Evolutionary conservation across 2,888 invertebrate species (phyloP).

Genomic region (Azorinus chamasolen): DNA sequence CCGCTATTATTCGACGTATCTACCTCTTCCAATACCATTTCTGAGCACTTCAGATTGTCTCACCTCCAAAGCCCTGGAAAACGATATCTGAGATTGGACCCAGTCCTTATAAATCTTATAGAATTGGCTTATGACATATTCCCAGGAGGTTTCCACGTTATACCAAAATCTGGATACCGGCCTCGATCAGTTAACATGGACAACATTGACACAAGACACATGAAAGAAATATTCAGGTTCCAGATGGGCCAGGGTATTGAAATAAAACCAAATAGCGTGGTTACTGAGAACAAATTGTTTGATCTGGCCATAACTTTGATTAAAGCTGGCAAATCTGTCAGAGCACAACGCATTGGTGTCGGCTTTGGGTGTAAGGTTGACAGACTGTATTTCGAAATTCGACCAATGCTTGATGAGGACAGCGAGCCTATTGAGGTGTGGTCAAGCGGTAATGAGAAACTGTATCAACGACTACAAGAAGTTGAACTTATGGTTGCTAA

Average conservation of each 20-base stretch:
- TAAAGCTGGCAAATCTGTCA: constrained; percentile 45
- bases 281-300: constrained; percentile 40
- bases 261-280: constrained; percentile 43
- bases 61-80: constrained; percentile 55
- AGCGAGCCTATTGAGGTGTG: constrained; percentile 55
- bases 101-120: constrained; percentile 58
- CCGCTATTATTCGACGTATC: constrained; percentile 54
- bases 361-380: constrained; percentile 65
- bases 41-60: constrained; percentile 53
- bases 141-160: constrained; percentile 44
- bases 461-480: constrained; percentile 38
- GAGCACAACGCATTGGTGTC: constrained; percentile 52
- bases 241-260: constrained; percentile 71
- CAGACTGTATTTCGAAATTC: constrained; percentile 62
- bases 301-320: constrained; percentile 50
- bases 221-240: constrained; percentile 57
- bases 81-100: constrained; percentile 67
- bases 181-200: constrained; percentile 62
- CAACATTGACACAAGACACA: constrained; percentile 61
- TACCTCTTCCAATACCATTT: constrained; percentile 38
- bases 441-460: constrained; percentile 49
- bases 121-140: constrained; percentile 59
- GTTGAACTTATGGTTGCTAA: constrained; percentile 40
- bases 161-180: constrained; percentile 61
- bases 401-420: constrained; percentile 46